phyloP scores from a whole-genome alignment of 2,113 vertebrate genomes.

The Thamnaconus septentrionalis region DNA sequence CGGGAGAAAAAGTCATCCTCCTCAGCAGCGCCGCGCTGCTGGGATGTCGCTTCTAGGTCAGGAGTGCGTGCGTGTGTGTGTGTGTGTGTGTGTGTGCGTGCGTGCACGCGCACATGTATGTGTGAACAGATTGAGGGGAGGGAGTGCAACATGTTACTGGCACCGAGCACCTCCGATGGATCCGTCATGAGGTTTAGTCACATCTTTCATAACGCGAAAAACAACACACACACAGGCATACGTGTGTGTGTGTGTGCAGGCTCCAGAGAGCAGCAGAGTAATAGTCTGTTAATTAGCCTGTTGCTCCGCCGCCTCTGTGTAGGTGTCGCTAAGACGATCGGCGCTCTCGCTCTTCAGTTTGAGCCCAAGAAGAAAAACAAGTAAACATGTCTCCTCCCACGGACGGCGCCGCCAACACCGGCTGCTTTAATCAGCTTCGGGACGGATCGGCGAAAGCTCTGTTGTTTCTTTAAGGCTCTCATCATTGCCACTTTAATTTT shows the following conservation, averaged over 20 bases:
- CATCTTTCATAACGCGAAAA: constrained; percentile 42
- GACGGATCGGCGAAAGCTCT: constrained; percentile 7
- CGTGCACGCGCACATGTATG: constrained; percentile 6
- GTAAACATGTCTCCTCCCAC: constrained; percentile 51
- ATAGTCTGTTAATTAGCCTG: constrained; percentile 63
- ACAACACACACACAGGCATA: neutral
- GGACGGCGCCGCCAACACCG: constrained; percentile 20
- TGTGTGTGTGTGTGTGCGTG: constrained; percentile 1
- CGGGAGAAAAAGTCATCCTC: constrained; percentile 33
- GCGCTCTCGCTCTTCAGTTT: constrained; percentile 9
- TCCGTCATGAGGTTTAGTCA: constrained; percentile 51
- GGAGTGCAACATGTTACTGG: constrained; percentile 28
- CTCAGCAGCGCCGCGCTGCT: constrained; percentile 23
- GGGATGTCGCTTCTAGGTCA: constrained; percentile 29
- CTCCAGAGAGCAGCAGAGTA: constrained; percentile 48
- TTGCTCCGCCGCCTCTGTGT: constrained; percentile 53
- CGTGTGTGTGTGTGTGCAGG: neutral
- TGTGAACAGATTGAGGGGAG: constrained; percentile 26
- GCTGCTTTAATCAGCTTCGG: constrained; percentile 13
- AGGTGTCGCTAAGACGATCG: constrained; percentile 33
- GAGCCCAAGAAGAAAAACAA: constrained; percentile 45
- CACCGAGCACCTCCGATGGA: constrained; percentile 29
- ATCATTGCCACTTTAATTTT: neutral
- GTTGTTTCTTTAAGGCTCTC: neutral
- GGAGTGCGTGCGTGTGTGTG: constrained; percentile 14